These are phyloP conservation scores for Diachrysia chrysitis DNA, from an alignment of 2,888 invertebrate species.

Conservation along the genomic window DNA sequence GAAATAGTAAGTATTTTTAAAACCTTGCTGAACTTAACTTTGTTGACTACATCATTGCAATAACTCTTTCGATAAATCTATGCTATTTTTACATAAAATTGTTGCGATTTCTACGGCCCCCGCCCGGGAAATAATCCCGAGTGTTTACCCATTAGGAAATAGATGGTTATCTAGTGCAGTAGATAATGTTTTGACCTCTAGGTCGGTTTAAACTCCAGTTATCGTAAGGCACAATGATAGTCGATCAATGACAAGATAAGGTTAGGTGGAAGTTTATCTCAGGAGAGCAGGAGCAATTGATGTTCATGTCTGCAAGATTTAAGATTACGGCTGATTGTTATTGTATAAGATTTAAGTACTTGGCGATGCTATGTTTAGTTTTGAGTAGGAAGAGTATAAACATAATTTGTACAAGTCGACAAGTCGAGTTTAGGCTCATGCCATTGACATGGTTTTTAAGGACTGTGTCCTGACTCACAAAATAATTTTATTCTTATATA, in stretches of 20 bases:
- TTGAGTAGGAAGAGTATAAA: neutral
- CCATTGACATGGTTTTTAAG: too few relatives aligned
- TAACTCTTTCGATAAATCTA: too few relatives aligned
- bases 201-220: constrained; percentile 38
- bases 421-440: too few relatives aligned
- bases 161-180: constrained; percentile 60
- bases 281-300: neutral
- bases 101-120: neutral
- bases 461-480: too few relatives aligned
- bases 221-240: constrained; percentile 34
- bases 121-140: constrained; percentile 29
- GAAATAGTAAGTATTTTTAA: too few relatives aligned
- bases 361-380: neutral
- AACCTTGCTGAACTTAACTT: too few relatives aligned
- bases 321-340: neutral
- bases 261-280: constrained; percentile 10
- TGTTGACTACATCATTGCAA: too few relatives aligned
- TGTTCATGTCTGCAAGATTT: constrained; percentile 3
- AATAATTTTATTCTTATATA: too few relatives aligned
- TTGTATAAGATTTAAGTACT: neutral
- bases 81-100: too few relatives aligned
- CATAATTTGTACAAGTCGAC: too few relatives aligned
- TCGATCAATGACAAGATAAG: constrained; percentile 43
- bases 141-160: constrained; percentile 62
- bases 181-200: constrained; percentile 55